Percentiles rank a stretch among this genome's conserved stretches.
phyloP scores from a whole-genome alignment of 2,888 invertebrate genomes.

The Clitarchus hookeri region DNA sequence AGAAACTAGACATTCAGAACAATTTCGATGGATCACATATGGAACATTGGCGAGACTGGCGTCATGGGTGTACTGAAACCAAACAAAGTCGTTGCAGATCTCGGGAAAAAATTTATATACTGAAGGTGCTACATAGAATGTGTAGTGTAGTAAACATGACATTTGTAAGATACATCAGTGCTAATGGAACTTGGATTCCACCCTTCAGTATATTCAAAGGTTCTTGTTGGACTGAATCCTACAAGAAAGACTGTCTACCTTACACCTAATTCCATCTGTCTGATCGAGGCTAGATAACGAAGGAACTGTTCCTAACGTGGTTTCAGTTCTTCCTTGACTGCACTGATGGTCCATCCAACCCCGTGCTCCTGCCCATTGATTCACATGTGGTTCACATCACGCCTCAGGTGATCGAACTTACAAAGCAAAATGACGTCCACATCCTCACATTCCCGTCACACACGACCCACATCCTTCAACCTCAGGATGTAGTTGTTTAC shows the following conservation, averaged over 20 bases:
- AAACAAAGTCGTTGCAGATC: not conserved
- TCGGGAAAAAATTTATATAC: no score
- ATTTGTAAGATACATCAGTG: not conserved
- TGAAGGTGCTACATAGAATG: not conserved
- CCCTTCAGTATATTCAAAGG: constrained; percentile 36
- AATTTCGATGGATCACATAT: not conserved
- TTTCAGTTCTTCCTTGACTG: constrained; percentile 16
- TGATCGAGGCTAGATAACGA: constrained; percentile 45
- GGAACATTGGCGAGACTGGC: constrained; percentile 19
- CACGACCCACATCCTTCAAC: constrained; percentile 35
- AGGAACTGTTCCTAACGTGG: constrained; percentile 31
- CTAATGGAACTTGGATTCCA: constrained; percentile 18
- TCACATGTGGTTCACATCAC: constrained; percentile 44
- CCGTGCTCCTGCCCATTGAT: constrained; percentile 44
- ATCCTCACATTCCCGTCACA: constrained; percentile 45
- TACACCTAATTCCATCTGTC: constrained; percentile 44
- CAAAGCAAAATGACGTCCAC: constrained; percentile 39
- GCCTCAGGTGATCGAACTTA: constrained; percentile 40
- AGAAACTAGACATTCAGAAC: not conserved
- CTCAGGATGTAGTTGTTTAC: constrained; percentile 23
- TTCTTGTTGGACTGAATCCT: not conserved
- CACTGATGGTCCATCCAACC: constrained; percentile 25
- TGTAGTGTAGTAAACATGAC: constrained; percentile 22
- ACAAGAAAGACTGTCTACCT: constrained; percentile 41
- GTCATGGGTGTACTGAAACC: not conserved